Percentiles rank a stretch among this genome's conserved stretches.
These are phyloP conservation scores for Campoplex capitator DNA, from an alignment of 2,888 invertebrate species.

Conservation along the genomic window DNA sequence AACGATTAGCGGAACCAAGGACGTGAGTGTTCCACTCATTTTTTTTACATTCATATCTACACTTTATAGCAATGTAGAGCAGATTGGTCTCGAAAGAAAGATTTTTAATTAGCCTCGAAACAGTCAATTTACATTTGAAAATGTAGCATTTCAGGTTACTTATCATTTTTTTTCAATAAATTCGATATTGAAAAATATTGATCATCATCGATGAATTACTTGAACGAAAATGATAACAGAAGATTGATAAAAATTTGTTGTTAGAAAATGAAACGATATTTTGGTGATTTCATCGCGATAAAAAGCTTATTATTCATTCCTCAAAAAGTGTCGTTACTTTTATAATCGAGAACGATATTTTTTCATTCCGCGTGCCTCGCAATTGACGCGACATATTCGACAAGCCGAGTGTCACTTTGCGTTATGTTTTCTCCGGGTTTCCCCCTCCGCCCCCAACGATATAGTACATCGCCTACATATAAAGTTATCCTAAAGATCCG, in stretches of 20 bases:
- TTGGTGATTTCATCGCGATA: not conserved
- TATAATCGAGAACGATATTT: not conserved
- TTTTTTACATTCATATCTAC: slow-evolving; percentile 2
- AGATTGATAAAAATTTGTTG: not conserved
- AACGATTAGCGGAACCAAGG: slow-evolving; percentile 63
- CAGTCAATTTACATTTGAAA: not conserved
- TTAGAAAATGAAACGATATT: not conserved
- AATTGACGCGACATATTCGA: not conserved
- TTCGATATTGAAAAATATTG: not conserved
- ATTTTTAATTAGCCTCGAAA: not conserved
- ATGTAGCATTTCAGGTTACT: not conserved
- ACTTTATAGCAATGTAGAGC: not conserved
- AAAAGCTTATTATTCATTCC: not conserved
- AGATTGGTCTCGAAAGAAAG: not conserved
- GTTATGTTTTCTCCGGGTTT: not conserved
- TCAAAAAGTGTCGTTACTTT: not conserved
- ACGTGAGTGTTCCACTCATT: slow-evolving; percentile 56
- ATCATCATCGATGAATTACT: not conserved
- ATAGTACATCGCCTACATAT: not conserved
- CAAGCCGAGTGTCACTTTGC: not conserved
- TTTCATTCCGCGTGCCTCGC: not conserved
- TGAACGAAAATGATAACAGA: not conserved
- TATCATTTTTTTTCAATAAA: not conserved
- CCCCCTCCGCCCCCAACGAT: not conserved
- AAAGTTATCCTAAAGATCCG: not conserved